phyloP scores from a whole-genome alignment of 2,797 vertebrate genomes.

The Furcifer pardalis region DNA sequence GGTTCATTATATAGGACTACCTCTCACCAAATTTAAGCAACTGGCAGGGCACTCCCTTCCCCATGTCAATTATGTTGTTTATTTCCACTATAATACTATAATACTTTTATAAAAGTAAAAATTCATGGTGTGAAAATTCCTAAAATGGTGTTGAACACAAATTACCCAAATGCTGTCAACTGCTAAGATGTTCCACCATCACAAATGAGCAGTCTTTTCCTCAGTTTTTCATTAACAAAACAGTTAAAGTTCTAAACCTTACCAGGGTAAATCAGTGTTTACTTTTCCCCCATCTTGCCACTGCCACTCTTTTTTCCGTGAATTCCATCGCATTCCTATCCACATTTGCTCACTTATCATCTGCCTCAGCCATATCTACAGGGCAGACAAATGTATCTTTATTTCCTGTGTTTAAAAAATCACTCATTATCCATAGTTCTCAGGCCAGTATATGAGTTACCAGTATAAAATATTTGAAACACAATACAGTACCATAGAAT shows the following conservation, averaged over 20 bases:
- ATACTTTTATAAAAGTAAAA: not conserved
- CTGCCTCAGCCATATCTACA: slow-evolving; percentile 22
- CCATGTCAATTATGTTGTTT: too few species aligned
- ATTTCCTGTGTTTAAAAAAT: too few species aligned
- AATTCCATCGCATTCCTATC: slow-evolving; percentile 34
- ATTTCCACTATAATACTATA: not conserved
- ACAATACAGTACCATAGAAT: too few species aligned
- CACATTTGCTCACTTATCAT: slow-evolving; percentile 27
- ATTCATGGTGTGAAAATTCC: not conserved
- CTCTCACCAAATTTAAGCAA: too few species aligned
- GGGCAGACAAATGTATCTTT: not conserved
- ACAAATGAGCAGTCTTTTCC: not conserved
- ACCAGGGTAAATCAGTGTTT: slow-evolving; percentile 22
- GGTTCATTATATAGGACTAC: too few species aligned
- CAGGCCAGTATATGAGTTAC: not conserved
- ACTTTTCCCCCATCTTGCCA: slow-evolving; percentile 21
- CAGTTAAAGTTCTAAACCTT: not conserved
- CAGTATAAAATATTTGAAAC: too few species aligned
- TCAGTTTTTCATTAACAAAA: not conserved
- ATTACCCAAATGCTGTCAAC: not conserved
- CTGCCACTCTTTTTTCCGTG: not conserved
- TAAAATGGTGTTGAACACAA: not conserved
- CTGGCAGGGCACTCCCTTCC: too few species aligned
- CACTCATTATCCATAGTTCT: too few species aligned
- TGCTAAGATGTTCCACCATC: not conserved